phyloP scores from a whole-genome alignment of 2,113 vertebrate species.

The Apteryx owenii region DNA sequence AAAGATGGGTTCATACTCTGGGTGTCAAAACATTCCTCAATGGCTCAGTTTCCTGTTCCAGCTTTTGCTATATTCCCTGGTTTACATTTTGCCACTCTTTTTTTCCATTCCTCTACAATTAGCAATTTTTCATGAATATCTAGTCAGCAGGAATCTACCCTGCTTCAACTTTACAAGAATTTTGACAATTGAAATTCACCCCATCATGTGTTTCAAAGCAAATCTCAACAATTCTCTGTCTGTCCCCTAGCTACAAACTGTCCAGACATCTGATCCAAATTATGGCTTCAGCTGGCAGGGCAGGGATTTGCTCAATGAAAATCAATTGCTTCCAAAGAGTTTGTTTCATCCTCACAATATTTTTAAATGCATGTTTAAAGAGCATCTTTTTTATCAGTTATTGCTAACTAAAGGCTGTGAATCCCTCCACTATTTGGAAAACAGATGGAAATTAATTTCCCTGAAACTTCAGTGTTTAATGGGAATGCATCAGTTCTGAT shows the following conservation, averaged over 20 bases:
- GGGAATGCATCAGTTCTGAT: neutral
- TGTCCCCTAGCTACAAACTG: slow-evolving; percentile 38
- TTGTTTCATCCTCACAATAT: neutral
- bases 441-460: neutral
- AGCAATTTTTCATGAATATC: slow-evolving; percentile 34
- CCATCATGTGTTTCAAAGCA: slow-evolving; percentile 48
- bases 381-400: neutral
- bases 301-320: neutral
- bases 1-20: neutral
- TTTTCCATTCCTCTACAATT: slow-evolving; percentile 34
- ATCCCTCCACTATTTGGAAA: neutral
- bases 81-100: slow-evolving; percentile 22
- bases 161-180: slow-evolving; percentile 48
- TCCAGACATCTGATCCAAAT: slow-evolving; percentile 60
- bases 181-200: slow-evolving; percentile 55
- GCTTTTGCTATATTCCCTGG: neutral
- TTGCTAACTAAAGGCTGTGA: neutral
- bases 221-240: slow-evolving; percentile 48
- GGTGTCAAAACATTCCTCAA: slow-evolving; percentile 2
- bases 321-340: neutral
- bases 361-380: neutral
- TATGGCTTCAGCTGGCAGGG: slow-evolving; percentile 19
- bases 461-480: neutral
- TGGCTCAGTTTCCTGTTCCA: neutral
- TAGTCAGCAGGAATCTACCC: slow-evolving; percentile 48